Percentiles rank a stretch among this genome's conserved stretches.
phyloP scores from a whole-genome alignment of 2,888 invertebrate species.

The Ophioninae sp. region DNA sequence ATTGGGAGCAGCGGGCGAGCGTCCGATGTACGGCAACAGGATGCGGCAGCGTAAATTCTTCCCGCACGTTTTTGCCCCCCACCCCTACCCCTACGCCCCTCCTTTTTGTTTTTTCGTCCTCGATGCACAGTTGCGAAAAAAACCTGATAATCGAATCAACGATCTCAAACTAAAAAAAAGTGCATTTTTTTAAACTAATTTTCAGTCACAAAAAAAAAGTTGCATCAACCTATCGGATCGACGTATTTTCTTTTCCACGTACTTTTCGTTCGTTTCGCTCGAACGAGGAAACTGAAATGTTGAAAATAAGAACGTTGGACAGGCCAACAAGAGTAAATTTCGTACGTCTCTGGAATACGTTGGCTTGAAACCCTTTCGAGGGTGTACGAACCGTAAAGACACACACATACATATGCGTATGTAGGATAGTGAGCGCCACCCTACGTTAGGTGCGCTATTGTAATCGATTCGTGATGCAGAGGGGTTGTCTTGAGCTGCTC shows the following conservation, averaged over 20 bases:
- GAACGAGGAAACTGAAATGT: neutral
- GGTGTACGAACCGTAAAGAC: slow-evolving; percentile 3
- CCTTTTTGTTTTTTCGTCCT: neutral
- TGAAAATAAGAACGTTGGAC: neutral
- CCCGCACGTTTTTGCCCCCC: neutral
- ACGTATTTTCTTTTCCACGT: too few species aligned
- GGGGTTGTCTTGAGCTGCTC: slow-evolving; percentile 53
- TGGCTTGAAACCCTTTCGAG: slow-evolving; percentile 41
- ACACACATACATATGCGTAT: slow-evolving; percentile 7
- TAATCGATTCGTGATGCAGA: slow-evolving; percentile 60
- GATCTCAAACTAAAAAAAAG: too few species aligned
- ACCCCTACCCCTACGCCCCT: too few species aligned
- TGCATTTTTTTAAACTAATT: too few species aligned
- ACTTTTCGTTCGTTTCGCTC: too few species aligned
- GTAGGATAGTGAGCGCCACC: slow-evolving; percentile 31
- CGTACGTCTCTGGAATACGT: slow-evolving; percentile 5
- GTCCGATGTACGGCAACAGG: slow-evolving; percentile 32
- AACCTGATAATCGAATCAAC: neutral
- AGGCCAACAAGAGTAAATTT: slow-evolving; percentile 1
- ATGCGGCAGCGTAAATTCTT: slow-evolving; percentile 29
- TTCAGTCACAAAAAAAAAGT: too few species aligned
- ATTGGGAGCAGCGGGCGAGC: slow-evolving; percentile 48
- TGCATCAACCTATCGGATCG: too few species aligned
- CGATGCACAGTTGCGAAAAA: neutral
- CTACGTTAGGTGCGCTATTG: slow-evolving; percentile 60